Evolutionary conservation across 1,140 invertebrate genomes (phyloP).

Genomic region (Eufriesea mexicana): DNA sequence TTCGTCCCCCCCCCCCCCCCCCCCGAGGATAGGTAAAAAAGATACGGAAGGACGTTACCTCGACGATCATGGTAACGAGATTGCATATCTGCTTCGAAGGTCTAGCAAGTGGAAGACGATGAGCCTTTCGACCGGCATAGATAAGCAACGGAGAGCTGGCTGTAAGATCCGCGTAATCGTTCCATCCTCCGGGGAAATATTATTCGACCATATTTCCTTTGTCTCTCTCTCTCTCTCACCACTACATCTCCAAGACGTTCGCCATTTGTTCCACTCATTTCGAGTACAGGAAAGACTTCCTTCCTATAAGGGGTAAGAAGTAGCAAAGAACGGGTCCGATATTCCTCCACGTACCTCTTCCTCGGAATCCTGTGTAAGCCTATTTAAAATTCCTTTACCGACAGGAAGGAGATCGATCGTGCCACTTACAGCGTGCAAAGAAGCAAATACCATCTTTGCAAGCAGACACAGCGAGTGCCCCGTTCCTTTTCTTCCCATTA

Average conservation of each 20-base stretch:
- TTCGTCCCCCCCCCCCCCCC: conserved; percentile 6
- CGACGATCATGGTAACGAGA: conserved; percentile 10
- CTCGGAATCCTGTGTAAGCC: background rate
- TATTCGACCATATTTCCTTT: background rate
- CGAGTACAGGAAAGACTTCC: background rate
- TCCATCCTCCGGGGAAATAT: background rate
- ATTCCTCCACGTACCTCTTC: no score
- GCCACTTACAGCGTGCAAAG: no score
- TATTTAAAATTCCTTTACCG: background rate
- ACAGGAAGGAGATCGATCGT: background rate
- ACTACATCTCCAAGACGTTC: no score
- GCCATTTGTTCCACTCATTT: background rate
- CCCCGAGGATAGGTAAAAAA: background rate
- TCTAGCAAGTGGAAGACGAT: background rate
- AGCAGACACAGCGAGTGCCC: no score
- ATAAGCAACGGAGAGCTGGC: background rate
- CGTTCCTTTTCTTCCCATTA: no score
- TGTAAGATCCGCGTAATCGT: background rate
- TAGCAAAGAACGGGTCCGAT: no score
- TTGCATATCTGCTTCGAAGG: background rate
- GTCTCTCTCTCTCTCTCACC: background rate
- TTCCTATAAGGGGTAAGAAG: background rate
- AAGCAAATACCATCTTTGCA: no score
- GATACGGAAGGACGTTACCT: conserved; percentile 3
- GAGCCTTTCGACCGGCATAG: background rate